These are phyloP conservation scores for Thermophis baileyi DNA, from an alignment of 2,113 vertebrate genomes.

Conservation along the genomic window DNA sequence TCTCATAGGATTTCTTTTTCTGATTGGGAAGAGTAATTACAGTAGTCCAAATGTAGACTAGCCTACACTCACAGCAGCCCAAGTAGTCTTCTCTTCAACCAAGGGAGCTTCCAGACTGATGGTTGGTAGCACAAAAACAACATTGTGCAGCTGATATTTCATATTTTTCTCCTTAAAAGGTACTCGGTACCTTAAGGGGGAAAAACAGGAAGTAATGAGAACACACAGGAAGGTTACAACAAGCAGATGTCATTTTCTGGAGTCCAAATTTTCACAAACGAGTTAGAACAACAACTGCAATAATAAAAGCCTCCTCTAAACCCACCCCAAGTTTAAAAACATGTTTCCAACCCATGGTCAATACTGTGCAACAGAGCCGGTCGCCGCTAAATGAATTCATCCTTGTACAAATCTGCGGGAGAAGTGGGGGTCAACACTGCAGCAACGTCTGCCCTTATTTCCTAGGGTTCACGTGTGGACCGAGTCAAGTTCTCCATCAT, in stretches of 20 bases:
- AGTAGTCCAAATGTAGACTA: neutral
- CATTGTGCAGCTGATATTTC: neutral
- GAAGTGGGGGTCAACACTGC: too few species aligned
- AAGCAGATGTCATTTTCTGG: neutral
- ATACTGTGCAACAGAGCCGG: neutral
- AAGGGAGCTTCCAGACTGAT: neutral
- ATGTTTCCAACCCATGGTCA: neutral
- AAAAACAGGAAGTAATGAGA: neutral
- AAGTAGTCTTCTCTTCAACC: neutral
- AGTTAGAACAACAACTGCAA: neutral
- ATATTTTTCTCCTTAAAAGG: neutral
- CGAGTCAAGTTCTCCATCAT: neutral
- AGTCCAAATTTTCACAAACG: neutral
- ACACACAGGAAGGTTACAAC: neutral
- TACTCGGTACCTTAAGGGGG: neutral
- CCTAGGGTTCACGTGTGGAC: neutral
- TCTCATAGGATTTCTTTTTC: neutral
- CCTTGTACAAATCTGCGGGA: neutral
- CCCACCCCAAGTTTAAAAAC: neutral
- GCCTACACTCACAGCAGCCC: neutral
- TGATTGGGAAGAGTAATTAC: neutral
- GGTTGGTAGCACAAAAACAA: neutral
- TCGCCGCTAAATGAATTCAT: neutral
- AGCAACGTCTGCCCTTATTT: neutral
- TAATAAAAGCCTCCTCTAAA: neutral